Base-by-base conservation (phyloP, 2,888 invertebrate genomes). In the Nezara viridula region DNA sequence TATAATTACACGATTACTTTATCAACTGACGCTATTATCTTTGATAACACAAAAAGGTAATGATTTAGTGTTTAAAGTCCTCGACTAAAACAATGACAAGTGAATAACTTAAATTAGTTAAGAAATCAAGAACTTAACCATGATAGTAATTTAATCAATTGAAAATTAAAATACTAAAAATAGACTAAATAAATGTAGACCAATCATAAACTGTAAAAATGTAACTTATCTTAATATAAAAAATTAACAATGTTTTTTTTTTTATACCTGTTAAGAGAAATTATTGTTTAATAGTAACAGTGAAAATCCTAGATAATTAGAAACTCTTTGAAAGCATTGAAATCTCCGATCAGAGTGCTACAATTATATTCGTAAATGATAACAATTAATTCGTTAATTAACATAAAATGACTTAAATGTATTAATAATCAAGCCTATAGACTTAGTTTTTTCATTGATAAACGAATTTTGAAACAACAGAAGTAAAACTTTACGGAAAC, bases 301-400 rank as follows among this genome's bases (percentile, higher is more conserved):
- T 27, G 32, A 37, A 32, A 73, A 37, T 21, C 5, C 6, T 14
- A 4, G 12, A 37, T 37, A 73, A 37, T 37, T 24, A 73, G 37
- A 73, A 73, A 37, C 66, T 73, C 66, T 32, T 21, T 73, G 66
- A 60, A 60, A 73, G 66, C 66, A 73, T 73, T 73, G 37, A 73
- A 73, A 73, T 73, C 66, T 73, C 66, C 24, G 1, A 73, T 19
- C 16, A 2, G 27, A 19, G 37, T 19, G 32, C 19, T 73, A 73
- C 27, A 66, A 32, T n/a, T n/a, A n/a, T n/a, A n/a, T n/a, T n/a
- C n/a, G n/a, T n/a, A n/a, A n/a, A n/a, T 66, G 32, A 32, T 37
- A 19, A 73, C 32, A 37, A 73, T 37, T 37, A 37, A 60, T 60
- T 27, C 60, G 32, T 73, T 37, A 37, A 37, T 37, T 37, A 7